These are phyloP conservation scores for Poecile atricapillus DNA, from an alignment of 2,113 vertebrate species.

Conservation along the genomic window DNA sequence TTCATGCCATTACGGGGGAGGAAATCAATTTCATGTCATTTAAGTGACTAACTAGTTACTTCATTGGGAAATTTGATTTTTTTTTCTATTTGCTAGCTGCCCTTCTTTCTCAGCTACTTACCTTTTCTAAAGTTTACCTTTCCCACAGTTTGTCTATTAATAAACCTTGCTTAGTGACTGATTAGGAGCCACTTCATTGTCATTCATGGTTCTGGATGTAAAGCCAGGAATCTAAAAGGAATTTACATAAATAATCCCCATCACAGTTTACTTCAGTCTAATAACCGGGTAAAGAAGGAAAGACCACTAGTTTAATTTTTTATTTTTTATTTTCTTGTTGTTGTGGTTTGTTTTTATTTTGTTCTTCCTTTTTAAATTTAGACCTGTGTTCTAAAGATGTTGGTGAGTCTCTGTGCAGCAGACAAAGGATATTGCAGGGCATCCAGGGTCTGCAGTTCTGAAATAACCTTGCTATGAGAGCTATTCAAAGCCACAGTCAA, in stretches of 20 bases:
- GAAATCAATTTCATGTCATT: not conserved
- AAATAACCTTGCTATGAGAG: not conserved
- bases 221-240: not conserved
- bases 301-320: not conserved
- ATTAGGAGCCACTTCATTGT: not conserved
- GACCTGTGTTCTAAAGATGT: not conserved
- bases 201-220: not conserved
- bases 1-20: not conserved
- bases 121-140: constrained; percentile 55
- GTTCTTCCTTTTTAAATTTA: not conserved
- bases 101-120: not conserved
- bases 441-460: not conserved
- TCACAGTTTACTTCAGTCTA: not conserved
- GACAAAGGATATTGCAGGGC: not conserved
- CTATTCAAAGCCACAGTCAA: not conserved
- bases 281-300: not conserved
- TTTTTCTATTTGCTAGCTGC: constrained; percentile 11
- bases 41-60: not conserved
- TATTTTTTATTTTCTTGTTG: too few relatives aligned
- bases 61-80: not conserved
- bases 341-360: not conserved
- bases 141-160: constrained; percentile 30
- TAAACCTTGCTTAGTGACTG: not conserved
- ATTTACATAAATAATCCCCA: not conserved
- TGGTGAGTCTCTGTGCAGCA: not conserved